Evolutionary conservation across 37 sponge, comb jelly and placozoan genomes (phyloP).

Genomic region (Ephydatia muelleri): DNA sequence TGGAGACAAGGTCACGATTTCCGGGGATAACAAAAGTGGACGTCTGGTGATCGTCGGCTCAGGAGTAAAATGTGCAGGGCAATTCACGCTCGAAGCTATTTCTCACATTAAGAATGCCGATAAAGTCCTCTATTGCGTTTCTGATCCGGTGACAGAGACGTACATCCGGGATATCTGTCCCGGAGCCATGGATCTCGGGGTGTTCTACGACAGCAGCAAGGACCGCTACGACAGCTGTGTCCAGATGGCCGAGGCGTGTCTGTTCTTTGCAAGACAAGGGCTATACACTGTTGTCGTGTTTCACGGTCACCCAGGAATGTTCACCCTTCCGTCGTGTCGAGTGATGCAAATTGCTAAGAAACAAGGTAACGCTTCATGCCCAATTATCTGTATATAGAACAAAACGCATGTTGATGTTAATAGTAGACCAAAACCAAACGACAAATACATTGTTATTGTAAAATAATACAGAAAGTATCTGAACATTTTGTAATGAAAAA

Average conservation of each 20-base stretch:
- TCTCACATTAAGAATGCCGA: conserved; percentile 22
- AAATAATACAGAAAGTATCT: too few species aligned
- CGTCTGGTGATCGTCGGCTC: conserved; percentile 14
- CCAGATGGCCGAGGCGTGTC: conserved; percentile 40
- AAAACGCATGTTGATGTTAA: too few species aligned
- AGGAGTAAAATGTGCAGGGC: conserved; percentile 11
- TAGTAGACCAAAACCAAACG: too few species aligned
- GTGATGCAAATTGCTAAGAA: not conserved
- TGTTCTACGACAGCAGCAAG: conserved; percentile 21
- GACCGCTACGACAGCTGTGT: conserved; percentile 21
- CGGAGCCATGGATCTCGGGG: conserved; percentile 23
- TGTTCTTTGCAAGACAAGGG: conserved; percentile 28
- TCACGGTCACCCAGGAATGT: conserved; percentile 29
- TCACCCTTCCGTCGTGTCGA: not conserved
- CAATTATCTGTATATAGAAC: too few species aligned
- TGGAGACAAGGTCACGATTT: not conserved
- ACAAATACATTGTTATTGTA: too few species aligned
- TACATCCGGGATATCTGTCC: conserved; percentile 14
- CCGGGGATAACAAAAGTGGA: not conserved
- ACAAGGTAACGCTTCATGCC: not conserved
- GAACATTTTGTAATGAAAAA: too few species aligned
- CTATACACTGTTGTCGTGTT: conserved; percentile 10
- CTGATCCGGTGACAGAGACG: conserved; percentile 19
- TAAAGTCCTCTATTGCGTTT: conserved; percentile 20
- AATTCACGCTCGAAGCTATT: conserved; percentile 14